Percentiles rank a stretch among this genome's conserved stretches.
Evolutionary conservation across 2,888 invertebrate species (phyloP).

Genomic region (Exocentrus adspersus): DNA sequence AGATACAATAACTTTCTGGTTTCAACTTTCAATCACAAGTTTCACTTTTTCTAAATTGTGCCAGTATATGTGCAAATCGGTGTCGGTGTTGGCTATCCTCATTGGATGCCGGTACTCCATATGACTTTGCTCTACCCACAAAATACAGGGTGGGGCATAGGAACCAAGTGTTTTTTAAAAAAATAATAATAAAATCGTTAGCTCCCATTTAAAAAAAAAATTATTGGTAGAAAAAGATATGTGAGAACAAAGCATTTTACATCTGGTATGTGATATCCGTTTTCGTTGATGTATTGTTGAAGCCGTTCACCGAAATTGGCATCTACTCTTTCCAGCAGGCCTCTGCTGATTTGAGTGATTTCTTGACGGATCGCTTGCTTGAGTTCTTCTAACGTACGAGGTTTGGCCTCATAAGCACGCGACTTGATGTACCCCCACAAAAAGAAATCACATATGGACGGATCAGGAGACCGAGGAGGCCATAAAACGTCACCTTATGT

Average conservation of each 20-base stretch:
- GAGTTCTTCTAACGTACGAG: slow-evolving; percentile 17
- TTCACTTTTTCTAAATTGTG: too few relatives aligned
- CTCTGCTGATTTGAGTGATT: slow-evolving; percentile 24
- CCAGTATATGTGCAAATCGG: too few relatives aligned
- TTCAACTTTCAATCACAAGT: too few relatives aligned
- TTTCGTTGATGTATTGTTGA: slow-evolving; percentile 27
- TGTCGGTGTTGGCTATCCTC: too few relatives aligned
- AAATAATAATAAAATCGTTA: slow-evolving; percentile 13
- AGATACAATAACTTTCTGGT: too few relatives aligned
- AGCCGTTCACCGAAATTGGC: slow-evolving; percentile 26
- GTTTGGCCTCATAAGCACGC: slow-evolving; percentile 16
- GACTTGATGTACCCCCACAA: slow-evolving; percentile 19
- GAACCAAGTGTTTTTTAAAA: slow-evolving; percentile 13
- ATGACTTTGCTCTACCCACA: too few relatives aligned
- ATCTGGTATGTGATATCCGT: slow-evolving; percentile 19
- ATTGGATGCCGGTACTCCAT: too few relatives aligned
- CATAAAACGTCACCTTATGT: slow-evolving; percentile 9
- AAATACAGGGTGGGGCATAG: slow-evolving; percentile 6
- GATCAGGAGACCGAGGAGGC: slow-evolving; percentile 1
- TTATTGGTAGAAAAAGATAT: slow-evolving; percentile 16
- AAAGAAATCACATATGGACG: slow-evolving; percentile 10
- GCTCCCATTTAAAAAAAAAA: background rate
- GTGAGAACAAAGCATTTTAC: slow-evolving; percentile 8
- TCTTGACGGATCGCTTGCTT: slow-evolving; percentile 26
- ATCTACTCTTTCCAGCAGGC: slow-evolving; percentile 22